Conservation (phyloP, 1,140 invertebrate genomes). For the Mylabris phalerata region DNA sequence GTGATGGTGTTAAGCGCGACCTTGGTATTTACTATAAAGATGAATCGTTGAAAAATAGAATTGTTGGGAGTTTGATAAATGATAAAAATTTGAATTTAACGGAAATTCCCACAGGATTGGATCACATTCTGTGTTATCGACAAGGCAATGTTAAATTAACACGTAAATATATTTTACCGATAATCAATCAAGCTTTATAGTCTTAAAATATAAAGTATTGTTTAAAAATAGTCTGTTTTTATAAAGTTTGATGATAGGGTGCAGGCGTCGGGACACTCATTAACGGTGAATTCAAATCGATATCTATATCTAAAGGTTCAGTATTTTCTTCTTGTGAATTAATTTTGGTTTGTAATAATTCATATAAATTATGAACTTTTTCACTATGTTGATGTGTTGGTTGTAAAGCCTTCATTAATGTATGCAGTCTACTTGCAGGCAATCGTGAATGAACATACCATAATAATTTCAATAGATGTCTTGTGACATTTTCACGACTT, state of each 20-base stretch:
- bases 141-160: constrained; percentile 51
- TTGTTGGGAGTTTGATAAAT: constrained; percentile 26
- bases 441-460: constrained; percentile 83
- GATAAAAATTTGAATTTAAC: constrained; percentile 31
- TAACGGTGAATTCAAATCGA: constrained; percentile 76
- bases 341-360: constrained; percentile 71
- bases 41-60: constrained; percentile 12
- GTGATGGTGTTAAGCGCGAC: constrained; percentile 44
- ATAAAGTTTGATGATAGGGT: constrained; percentile 51
- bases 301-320: constrained; percentile 49
- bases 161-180: constrained; percentile 56
- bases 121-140: constrained; percentile 41
- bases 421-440: constrained; percentile 68
- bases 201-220: constrained; percentile 10
- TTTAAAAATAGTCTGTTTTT: constrained; percentile 14
- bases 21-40: constrained; percentile 46
- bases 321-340: constrained; percentile 62
- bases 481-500: constrained; percentile 83
- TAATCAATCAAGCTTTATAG: constrained; percentile 42
- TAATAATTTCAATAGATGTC: constrained; percentile 85
- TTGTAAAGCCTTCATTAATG: constrained; percentile 80
- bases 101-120: constrained; percentile 29
- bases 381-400: constrained; percentile 80
- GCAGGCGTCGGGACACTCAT: constrained; percentile 80
- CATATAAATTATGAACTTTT: constrained; percentile 72